phyloP scores from a whole-genome alignment of 2,888 invertebrate genomes.

The Scaptomyza polygonia region DNA sequence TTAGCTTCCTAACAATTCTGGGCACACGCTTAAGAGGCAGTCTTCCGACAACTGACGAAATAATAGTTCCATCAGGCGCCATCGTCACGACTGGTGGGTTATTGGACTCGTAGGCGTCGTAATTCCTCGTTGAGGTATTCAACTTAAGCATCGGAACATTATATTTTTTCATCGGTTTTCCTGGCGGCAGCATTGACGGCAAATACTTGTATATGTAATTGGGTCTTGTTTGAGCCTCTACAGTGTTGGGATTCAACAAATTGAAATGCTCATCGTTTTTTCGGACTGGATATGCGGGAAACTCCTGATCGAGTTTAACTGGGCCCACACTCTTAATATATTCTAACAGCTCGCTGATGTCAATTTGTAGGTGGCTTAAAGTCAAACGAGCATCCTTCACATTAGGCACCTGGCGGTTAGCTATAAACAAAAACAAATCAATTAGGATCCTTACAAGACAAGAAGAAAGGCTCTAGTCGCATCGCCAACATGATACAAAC shows the following conservation, averaged over 20 bases:
- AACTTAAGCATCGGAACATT: too few species aligned
- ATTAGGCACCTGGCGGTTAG: constrained; percentile 93
- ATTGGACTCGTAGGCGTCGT: constrained; percentile 91
- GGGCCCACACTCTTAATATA: constrained; percentile 94
- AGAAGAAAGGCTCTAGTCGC: too few species aligned
- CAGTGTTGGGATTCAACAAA: constrained; percentile 95
- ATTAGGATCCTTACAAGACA: too few species aligned
- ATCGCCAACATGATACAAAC: not conserved
- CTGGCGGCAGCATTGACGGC: constrained; percentile 92
- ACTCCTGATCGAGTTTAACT: constrained; percentile 87
- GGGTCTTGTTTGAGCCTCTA: constrained; percentile 94
- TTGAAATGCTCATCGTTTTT: constrained; percentile 90
- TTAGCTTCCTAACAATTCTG: constrained; percentile 85
- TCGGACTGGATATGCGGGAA: constrained; percentile 92
- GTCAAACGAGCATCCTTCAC: constrained; percentile 94
- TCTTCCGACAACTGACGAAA: constrained; percentile 95
- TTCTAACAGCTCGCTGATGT: constrained; percentile 87
- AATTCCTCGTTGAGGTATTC: not conserved
- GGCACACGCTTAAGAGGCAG: constrained; percentile 94
- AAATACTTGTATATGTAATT: constrained; percentile 96
- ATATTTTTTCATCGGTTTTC: constrained; percentile 41
- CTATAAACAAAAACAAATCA: constrained; percentile 82
- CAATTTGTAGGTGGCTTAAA: constrained; percentile 92
- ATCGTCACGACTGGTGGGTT: constrained; percentile 98
- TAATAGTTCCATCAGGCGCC: constrained; percentile 95